Evolutionary conservation across 2,797 vertebrate species (phyloP).

Genomic region (Myiotriccus ornatus): DNA sequence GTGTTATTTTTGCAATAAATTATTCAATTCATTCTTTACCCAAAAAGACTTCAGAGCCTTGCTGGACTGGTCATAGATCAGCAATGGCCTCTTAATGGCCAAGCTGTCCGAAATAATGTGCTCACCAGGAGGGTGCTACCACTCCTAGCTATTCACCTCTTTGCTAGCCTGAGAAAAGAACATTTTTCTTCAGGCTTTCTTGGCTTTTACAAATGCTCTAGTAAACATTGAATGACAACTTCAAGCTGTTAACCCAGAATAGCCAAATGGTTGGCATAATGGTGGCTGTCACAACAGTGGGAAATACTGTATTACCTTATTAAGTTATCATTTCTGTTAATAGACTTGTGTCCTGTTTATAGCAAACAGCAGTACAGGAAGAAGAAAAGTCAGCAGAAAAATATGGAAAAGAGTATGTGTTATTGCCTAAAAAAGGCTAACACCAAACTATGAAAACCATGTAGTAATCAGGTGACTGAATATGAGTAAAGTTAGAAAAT

Average conservation of each 20-base stretch:
- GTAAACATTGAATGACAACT: constrained; percentile 31
- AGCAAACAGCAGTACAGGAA: not conserved
- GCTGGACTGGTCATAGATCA: not conserved
- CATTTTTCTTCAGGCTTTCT: constrained; percentile 1
- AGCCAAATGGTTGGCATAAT: constrained; percentile 50
- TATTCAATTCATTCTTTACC: not conserved
- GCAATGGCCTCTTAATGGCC: not conserved
- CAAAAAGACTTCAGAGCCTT: not conserved
- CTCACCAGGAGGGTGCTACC: not conserved
- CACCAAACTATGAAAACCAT: not conserved
- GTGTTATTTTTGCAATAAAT: not conserved
- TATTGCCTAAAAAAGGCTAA: not conserved
- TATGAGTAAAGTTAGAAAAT: not conserved
- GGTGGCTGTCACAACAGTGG: constrained; percentile 45
- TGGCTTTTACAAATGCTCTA: constrained; percentile 47
- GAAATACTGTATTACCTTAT: constrained; percentile 38
- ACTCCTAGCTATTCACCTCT: constrained; percentile 2
- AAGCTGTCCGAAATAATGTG: not conserved
- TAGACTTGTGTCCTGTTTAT: not conserved
- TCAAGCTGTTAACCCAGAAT: constrained; percentile 61
- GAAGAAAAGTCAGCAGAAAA: not conserved
- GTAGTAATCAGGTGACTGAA: not conserved
- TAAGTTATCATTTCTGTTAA: constrained; percentile 51
- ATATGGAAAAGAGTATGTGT: not conserved
- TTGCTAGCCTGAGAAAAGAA: not conserved